Conservation (phyloP, 2,797 vertebrate genomes). For the Sorex maritimensis region DNA sequence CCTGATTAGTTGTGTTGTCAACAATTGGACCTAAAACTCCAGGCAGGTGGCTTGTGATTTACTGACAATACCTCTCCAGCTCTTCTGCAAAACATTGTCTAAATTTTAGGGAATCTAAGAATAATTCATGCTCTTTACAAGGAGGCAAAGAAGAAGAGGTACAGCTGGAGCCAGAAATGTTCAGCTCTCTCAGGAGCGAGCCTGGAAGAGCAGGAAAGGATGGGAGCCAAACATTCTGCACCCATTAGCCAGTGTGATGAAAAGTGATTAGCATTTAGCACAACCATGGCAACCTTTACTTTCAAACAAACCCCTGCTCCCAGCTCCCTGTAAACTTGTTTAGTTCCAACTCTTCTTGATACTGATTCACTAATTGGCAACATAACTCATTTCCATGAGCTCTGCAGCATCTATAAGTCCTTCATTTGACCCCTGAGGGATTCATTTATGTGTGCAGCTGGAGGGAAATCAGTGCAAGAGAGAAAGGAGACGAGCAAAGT, state of each 20-base stretch:
- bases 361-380: constrained; percentile 39
- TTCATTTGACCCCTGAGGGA: not conserved
- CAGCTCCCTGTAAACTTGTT: not conserved
- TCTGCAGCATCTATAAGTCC: not conserved
- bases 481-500: not conserved
- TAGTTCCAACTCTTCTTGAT: not conserved
- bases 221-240: constrained; percentile 24
- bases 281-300: constrained; percentile 52
- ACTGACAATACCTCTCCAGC: not conserved
- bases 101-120: constrained; percentile 56
- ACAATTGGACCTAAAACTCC: not conserved
- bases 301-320: not conserved
- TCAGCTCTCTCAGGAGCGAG: constrained; percentile 52
- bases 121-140: constrained; percentile 62
- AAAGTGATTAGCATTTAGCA: constrained; percentile 66
- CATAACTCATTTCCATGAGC: constrained; percentile 24
- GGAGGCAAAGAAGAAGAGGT: not conserved
- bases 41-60: constrained; percentile 60
- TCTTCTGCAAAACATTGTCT: constrained; percentile 52
- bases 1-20: constrained; percentile 58
- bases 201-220: constrained; percentile 39
- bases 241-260: constrained; percentile 33
- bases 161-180: constrained; percentile 49
- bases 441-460: not conserved
- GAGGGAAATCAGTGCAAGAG: not conserved